Evolutionary conservation across 1,140 invertebrate species (phyloP), one percentile per base, ranked within the genome.

Genomic region (Portunus trituberculatus): DNA sequence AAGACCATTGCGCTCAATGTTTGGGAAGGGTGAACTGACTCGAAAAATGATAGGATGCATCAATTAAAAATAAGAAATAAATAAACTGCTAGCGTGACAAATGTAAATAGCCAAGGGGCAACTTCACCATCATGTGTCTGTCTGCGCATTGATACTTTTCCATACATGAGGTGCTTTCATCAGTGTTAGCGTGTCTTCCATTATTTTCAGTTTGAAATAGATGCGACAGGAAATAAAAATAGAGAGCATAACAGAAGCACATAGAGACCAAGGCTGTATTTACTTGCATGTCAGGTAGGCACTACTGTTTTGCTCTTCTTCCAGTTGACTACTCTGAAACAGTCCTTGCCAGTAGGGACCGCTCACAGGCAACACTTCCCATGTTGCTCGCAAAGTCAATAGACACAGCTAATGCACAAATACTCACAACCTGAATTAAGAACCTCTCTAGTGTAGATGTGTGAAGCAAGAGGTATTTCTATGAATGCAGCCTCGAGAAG

Each of bases 341-440:
- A 87, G 39, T 84, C 84, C 31, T 87, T 32, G 84, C 31, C 84
- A 87, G 31, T 20, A 25, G 84, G 8, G 31, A 16, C 28, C 84
- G 4, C 25, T 7, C 39, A 32, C 84, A 46, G 84, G 84, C 39
- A 87, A 46, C 31, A 32, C 31, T 87, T 16, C 29, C 31, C 46
- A 45, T 59, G 89, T 67, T 91, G 28, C 89, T 91, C 89, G 8
- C 46, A 14, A 91, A 29, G 59, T 45, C 48, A 20, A 89, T 89
- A 91, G 46, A 91, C 89, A 59, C 25, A 91, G 89, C 89, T 59
- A 32, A 52, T 91, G 59, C 89, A 91, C 89, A 91, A 91, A 91
- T 67, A 91, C 39, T 91, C 29, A 59, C 28, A 91, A 25, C 89
- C 48, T 91, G 25, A 91, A 91, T 91, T 91, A 59, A 91, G 48